phyloP scores from a whole-genome alignment of 2,888 invertebrate species.

The Biston stratarius region DNA sequence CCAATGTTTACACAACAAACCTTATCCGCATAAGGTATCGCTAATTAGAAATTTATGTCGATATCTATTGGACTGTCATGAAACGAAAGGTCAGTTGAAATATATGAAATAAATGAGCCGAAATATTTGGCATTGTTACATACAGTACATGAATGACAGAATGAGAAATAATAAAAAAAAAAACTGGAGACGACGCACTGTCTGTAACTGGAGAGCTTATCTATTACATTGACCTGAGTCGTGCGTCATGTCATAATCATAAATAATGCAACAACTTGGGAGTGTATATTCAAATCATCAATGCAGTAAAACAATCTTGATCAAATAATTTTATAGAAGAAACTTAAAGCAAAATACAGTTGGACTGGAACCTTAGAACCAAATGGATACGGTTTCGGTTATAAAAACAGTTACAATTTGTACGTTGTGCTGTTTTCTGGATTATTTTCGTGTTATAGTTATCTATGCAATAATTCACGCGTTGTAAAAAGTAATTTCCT shows the following conservation, averaged over 20 bases:
- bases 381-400: slow-evolving; percentile 39
- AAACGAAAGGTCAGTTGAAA: slow-evolving; percentile 37
- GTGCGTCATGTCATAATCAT: slow-evolving; percentile 47
- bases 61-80: slow-evolving; percentile 41
- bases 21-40: slow-evolving; percentile 41
- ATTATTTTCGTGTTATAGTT: slow-evolving; percentile 49
- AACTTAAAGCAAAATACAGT: slow-evolving; percentile 26
- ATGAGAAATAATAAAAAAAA: slow-evolving; percentile 43
- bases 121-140: slow-evolving; percentile 37
- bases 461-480: slow-evolving; percentile 52
- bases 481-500: slow-evolving; percentile 63
- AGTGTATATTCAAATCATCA: slow-evolving; percentile 30
- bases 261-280: slow-evolving; percentile 37
- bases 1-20: slow-evolving; percentile 46
- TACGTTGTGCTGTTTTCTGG: slow-evolving; percentile 45
- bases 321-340: slow-evolving; percentile 31
- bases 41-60: slow-evolving; percentile 45
- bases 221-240: slow-evolving; percentile 49
- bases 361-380: slow-evolving; percentile 34
- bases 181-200: slow-evolving; percentile 57
- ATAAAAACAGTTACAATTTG: slow-evolving; percentile 45
- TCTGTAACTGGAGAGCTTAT: slow-evolving; percentile 59
- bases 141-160: slow-evolving; percentile 35
- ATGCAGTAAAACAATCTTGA: slow-evolving; percentile 28
- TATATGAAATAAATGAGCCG: slow-evolving; percentile 31